Evolutionary conservation across 2,113 vertebrate genomes (phyloP).

Genomic region (Oophaga pumilio): DNA sequence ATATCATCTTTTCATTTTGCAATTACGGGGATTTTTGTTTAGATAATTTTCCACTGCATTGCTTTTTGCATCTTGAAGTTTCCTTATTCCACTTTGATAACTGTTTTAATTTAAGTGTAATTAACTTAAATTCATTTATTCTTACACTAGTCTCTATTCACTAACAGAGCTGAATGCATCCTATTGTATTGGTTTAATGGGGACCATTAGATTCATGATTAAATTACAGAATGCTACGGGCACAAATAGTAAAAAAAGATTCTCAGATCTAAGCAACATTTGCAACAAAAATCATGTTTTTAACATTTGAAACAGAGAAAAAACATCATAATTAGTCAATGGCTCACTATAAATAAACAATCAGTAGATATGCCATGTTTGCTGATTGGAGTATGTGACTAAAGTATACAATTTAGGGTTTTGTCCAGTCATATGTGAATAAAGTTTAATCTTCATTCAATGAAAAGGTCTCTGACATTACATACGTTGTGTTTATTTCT

Average conservation of each 20-base stretch:
- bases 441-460: no score
- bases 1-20: conserved; percentile 55
- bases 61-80: conserved; percentile 59
- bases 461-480: no score
- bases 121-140: conserved; percentile 62
- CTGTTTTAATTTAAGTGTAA: conserved; percentile 62
- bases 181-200: conserved; percentile 52
- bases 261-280: conserved; percentile 32
- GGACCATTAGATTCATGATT: conserved; percentile 44
- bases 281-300: background rate
- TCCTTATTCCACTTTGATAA: conserved; percentile 57
- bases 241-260: background rate
- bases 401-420: background rate
- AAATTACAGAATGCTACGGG: conserved; percentile 20
- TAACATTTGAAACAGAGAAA: background rate
- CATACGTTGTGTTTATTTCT: no score
- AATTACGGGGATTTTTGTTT: conserved; percentile 56
- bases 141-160: conserved; percentile 41
- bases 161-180: conserved; percentile 44
- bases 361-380: background rate
- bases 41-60: conserved; percentile 58
- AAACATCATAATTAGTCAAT: background rate
- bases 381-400: background rate
- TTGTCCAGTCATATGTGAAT: no score
- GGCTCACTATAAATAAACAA: background rate